These are phyloP conservation scores for Eidolon helvum DNA, from an alignment of 2,113 vertebrate species.

Conservation along the genomic window DNA sequence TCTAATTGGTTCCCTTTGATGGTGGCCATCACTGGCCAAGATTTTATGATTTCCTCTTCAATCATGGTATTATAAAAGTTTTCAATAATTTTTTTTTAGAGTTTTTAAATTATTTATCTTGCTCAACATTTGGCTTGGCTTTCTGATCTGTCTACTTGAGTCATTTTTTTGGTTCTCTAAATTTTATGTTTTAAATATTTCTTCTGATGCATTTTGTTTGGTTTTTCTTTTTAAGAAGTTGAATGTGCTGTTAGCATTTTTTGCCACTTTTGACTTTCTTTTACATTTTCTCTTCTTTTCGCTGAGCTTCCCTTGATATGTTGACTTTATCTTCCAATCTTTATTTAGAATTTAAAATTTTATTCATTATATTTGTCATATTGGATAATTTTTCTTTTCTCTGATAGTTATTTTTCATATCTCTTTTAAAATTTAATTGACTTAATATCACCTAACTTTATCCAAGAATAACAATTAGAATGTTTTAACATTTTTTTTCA, in stretches of 20 bases:
- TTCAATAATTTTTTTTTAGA: background rate
- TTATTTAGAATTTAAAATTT: background rate
- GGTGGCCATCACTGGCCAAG: background rate
- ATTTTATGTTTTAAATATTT: conserved; percentile 7
- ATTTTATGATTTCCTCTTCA: background rate
- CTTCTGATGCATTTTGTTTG: background rate
- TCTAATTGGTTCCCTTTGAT: background rate
- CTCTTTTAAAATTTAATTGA: background rate
- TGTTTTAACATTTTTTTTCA: background rate
- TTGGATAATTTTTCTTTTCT: background rate
- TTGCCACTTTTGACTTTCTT: background rate
- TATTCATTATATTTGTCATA: background rate
- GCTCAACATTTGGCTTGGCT: background rate
- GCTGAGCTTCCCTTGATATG: background rate
- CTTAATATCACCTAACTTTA: background rate
- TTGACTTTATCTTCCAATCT: background rate
- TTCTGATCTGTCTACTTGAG: background rate
- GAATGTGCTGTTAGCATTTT: background rate
- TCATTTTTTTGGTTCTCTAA: background rate
- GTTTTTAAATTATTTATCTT: background rate
- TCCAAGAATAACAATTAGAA: background rate
- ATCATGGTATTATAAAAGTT: background rate
- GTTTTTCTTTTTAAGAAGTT: background rate
- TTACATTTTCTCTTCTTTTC: background rate
- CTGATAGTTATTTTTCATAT: background rate